Base-by-base conservation (phyloP, 2,113 vertebrate genomes). In the Cololabis saira region DNA sequence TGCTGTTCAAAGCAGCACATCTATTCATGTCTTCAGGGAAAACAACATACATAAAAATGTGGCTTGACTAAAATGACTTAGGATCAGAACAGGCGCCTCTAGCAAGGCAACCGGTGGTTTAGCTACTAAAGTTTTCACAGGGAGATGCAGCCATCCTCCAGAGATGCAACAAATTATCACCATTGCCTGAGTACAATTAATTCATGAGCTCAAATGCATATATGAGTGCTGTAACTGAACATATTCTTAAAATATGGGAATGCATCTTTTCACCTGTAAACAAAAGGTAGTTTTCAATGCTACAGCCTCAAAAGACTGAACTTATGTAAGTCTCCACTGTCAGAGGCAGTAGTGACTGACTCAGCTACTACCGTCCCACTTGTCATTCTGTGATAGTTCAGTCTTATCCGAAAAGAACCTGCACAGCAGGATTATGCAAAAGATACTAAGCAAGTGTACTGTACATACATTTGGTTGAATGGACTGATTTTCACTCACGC, bases 1-100 rank as follows among this genome's bases (percentile, higher is more conserved):
- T 71, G 51, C 76, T 74, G 58, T 76, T 85, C 73, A 74, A 58
- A 79, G 79, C 45, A 76, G 66, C 52, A 63, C 62, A 77, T 75
- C 64, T 64, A 64, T 70, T 74, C 48, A 5, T 73, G 72, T 62
- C 67, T 50, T 53, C 64, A 30, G 70, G 72, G 50, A 63, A 67
- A 69, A 74, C 61, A 52, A 71, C 54, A 52, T 45, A 72, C 80
- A 81, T 71, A 57, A 72, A 81, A 83, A 85, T 70, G 64, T 57
- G 55, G 41, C 49, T 78, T 64, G 68, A 71, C 73, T 73, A 52
- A 81, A 74, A 53, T 55, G 75, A 83, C 3, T 54, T 52, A 33
- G 67, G 75, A 87, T 83, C 67, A 83, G 70, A 82, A 65, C 41
- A 58, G 16, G 52, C 55, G 76, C 81, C 58, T 68, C 42, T 47